Evolutionary conservation across 1,140 invertebrate species (phyloP).

Genomic region (Lasaia peninsularis): DNA sequence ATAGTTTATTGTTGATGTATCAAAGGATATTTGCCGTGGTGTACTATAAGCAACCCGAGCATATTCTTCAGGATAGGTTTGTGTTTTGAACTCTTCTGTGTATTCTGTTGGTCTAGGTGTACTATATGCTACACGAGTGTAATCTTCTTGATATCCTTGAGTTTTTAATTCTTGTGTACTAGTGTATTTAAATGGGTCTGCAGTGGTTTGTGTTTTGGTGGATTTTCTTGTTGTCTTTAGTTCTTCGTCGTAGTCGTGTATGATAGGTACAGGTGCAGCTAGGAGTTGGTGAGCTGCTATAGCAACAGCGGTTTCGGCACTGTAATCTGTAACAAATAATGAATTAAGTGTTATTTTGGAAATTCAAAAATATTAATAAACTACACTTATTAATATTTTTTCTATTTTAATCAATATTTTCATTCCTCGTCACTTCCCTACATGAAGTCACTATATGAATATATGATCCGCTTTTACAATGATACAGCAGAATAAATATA

Average conservation of each 20-base stretch:
- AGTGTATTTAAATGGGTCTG: conserved; percentile 41
- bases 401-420: too few species aligned
- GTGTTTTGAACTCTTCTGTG: conserved; percentile 35
- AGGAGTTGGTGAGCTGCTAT: conserved; percentile 69
- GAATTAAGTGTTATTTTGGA: not conserved
- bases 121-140: conserved; percentile 30
- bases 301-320: conserved; percentile 65
- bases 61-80: conserved; percentile 39
- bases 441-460: too few species aligned
- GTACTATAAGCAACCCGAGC: conserved; percentile 11
- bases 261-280: conserved; percentile 61
- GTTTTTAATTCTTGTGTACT: conserved; percentile 6
- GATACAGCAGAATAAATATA: too few species aligned
- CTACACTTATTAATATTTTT: too few species aligned
- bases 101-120: conserved; percentile 21
- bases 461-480: too few species aligned
- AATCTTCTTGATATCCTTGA: conserved; percentile 1
- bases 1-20: not conserved
- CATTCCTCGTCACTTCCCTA: too few species aligned
- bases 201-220: conserved; percentile 36
- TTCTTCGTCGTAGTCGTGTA: conserved; percentile 54
- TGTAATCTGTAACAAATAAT: conserved; percentile 43
- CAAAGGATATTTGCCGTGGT: not conserved
- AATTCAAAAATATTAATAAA: too few species aligned
- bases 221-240: conserved; percentile 38